These are phyloP conservation scores for Steinernema feltiae DNA, from an alignment of 1,140 invertebrate genomes.

Conservation along the genomic window DNA sequence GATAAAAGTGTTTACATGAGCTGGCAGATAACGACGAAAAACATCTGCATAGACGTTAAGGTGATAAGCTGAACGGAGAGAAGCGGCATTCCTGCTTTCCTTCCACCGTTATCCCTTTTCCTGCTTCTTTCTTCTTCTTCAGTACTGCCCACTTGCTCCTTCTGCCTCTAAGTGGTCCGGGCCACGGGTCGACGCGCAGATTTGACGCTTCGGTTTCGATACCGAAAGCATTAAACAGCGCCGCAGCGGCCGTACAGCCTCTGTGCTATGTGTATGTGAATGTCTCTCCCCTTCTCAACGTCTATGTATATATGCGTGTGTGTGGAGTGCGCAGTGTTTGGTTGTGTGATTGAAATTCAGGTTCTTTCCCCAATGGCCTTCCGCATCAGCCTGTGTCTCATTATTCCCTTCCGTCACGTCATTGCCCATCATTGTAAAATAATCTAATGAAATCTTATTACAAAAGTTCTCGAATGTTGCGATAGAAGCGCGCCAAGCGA, in stretches of 20 bases:
- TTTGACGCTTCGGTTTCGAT: neutral
- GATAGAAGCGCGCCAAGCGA: neutral
- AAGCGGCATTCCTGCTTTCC: neutral
- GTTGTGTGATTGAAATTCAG: slow-evolving; percentile 14
- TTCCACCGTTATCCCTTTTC: neutral
- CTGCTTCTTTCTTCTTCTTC: neutral
- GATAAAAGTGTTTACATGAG: slow-evolving; percentile 11
- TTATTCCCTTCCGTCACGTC: slow-evolving; percentile 9
- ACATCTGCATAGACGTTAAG: slow-evolving; percentile 3
- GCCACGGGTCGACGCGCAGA: neutral
- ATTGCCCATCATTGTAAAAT: neutral
- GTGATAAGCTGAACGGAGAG: neutral
- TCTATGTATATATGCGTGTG: neutral
- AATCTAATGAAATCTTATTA: slow-evolving; percentile 5
- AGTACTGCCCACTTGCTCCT: neutral
- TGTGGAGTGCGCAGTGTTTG: slow-evolving; percentile 7
- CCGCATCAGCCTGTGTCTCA: slow-evolving; percentile 8
- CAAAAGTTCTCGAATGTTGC: neutral
- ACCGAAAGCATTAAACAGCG: neutral
- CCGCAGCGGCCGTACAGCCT: neutral
- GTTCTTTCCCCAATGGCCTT: slow-evolving; percentile 11
- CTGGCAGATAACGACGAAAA: slow-evolving; percentile 15
- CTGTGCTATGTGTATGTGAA: slow-evolving; percentile 1
- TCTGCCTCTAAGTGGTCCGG: neutral
- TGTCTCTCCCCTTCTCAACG: slow-evolving; percentile 1